Evolutionary conservation across 2,113 vertebrate species (phyloP).

Genomic region (Lophius piscatorius): DNA sequence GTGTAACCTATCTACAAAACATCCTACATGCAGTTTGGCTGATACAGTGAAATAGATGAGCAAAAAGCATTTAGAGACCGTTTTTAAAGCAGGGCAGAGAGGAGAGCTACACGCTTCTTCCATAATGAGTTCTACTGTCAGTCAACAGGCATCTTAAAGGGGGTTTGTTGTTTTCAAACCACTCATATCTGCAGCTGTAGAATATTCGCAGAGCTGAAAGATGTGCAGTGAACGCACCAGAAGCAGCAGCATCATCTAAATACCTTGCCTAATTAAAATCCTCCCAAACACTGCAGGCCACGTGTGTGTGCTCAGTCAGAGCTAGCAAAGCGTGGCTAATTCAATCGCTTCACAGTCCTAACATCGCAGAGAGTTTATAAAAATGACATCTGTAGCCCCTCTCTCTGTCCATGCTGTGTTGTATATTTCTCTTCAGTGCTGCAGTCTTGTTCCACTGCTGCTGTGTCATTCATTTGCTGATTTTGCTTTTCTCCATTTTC

Average conservation of each 20-base stretch:
- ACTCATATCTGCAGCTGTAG: slow-evolving; percentile 7
- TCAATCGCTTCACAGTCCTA: neutral
- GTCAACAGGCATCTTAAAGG: slow-evolving; percentile 2
- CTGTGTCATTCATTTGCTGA: slow-evolving; percentile 35
- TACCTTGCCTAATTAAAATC: slow-evolving; percentile 30
- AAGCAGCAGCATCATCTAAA: slow-evolving; percentile 21
- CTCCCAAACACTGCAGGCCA: slow-evolving; percentile 9
- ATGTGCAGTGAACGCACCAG: too few species aligned
- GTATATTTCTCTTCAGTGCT: slow-evolving; percentile 26
- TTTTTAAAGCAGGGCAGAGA: slow-evolving; percentile 1
- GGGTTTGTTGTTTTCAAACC: slow-evolving; percentile 19
- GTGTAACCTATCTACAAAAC: neutral
- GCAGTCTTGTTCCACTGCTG: slow-evolving; percentile 16
- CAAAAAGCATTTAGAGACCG: neutral
- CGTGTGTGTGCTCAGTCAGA: neutral
- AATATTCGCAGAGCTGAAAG: slow-evolving; percentile 4
- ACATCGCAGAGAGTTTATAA: too few species aligned
- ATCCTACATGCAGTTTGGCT: neutral
- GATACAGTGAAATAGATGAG: neutral
- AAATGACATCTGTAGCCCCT: neutral
- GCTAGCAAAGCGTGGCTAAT: slow-evolving; percentile 10
- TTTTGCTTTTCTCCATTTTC: slow-evolving; percentile 26
- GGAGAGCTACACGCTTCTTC: too few species aligned
- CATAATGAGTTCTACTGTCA: slow-evolving; percentile 24
- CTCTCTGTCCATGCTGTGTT: slow-evolving; percentile 28